Base-by-base conservation (phyloP, 2,113 vertebrate species). In the Grus americana region DNA sequence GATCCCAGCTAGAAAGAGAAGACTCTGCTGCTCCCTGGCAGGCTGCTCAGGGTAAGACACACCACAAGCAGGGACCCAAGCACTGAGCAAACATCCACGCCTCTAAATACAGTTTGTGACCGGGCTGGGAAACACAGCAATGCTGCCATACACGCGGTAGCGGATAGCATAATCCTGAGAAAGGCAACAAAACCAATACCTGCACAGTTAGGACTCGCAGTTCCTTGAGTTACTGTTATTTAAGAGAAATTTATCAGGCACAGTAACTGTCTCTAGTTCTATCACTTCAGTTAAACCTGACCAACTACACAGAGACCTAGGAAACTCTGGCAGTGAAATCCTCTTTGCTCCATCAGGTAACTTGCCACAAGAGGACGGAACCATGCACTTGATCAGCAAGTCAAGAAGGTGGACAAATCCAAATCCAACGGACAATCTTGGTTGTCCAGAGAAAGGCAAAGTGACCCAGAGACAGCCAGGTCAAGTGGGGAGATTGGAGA, bases 141-240 rank as follows among this genome's bases (percentile, higher is more conserved):
- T 8, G 34, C 38, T 6, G 13, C 50, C 36, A 15, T 2, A 12
- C 20, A 34, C 1, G 0, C 6, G 18, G 23, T 9, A 40, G 34
- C 34, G 0, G 5, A 47, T 16, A 55, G 63, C 6, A 1, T 4
- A 10, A 23, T 7, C 15, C 38, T 2, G 6, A 68, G 18, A 23
- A 38, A 38, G 8, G 40, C 22, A 74, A 27, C 11, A 22, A 34
- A 67, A n/a, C 9, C 9, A 12, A 18, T 1, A 40, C 34, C 29
- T 17, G 13, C 19, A 32, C 19, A 12, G 42, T 10, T 26, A 20
- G 23, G 52, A n/a, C 19, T 32, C 9, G 3, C 1, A 32, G 17
- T 36, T 30, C 29, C 44, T 26, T 17, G 6, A 32, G 15, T 14
- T 30, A 23, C 18, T 44, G 62, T 15, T 66, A 27, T 12, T 66